Evolutionary conservation across 2,888 invertebrate genomes (phyloP).

Genomic region (Patella ulyssiponensis): DNA sequence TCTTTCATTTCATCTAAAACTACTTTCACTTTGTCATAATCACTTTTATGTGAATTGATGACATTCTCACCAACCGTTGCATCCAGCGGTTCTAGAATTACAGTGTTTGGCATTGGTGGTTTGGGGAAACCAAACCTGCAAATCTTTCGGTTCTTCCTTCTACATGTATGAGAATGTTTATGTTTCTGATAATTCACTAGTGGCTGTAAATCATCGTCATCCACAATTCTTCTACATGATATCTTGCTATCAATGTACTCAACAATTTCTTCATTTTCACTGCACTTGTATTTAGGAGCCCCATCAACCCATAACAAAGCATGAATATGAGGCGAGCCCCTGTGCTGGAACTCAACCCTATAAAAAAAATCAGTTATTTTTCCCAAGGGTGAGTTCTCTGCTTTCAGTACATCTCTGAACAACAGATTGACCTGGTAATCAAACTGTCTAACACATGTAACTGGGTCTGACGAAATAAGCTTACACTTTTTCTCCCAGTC

Average conservation of each 20-base stretch:
- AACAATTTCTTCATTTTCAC: slow-evolving; percentile 30
- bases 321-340: slow-evolving; percentile 50
- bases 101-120: slow-evolving; percentile 8
- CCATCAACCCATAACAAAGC: slow-evolving; percentile 41
- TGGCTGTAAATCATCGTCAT: slow-evolving; percentile 25
- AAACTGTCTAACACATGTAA: slow-evolving; percentile 48
- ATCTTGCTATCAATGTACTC: slow-evolving; percentile 32
- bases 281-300: slow-evolving; percentile 36
- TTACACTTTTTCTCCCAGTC: slow-evolving; percentile 40
- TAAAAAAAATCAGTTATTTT: slow-evolving; percentile 41
- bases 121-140: slow-evolving; percentile 16
- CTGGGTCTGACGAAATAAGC: slow-evolving; percentile 45
- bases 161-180: slow-evolving; percentile 33
- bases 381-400: slow-evolving; percentile 36
- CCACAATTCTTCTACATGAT: slow-evolving; percentile 30
- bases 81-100: slow-evolving; percentile 14
- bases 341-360: slow-evolving; percentile 51
- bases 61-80: not conserved
- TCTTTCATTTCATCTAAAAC: too few species aligned
- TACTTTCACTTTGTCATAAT: not conserved
- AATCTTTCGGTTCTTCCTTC: not conserved
- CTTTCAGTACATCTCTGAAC: slow-evolving; percentile 27
- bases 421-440: slow-evolving; percentile 43
- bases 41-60: too few species aligned
- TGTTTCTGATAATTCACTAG: slow-evolving; percentile 30